A percentile compares a stretch with the other conserved stretches of the same genome.
Evolutionary conservation across 2,113 vertebrate species (phyloP).

Genomic region (Thermophis baileyi): DNA sequence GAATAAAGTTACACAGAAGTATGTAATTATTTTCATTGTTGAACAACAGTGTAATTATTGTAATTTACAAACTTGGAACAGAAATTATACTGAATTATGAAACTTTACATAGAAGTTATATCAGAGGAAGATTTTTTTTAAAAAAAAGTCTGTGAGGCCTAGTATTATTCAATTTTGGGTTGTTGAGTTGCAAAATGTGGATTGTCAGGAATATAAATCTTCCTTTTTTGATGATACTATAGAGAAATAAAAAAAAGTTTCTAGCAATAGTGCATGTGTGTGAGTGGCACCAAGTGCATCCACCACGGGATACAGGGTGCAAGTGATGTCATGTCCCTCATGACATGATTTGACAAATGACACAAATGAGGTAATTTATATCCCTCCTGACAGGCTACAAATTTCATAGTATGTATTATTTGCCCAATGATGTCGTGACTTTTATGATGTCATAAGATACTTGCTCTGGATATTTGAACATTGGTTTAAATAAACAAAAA

Average conservation of each 20-base stretch:
- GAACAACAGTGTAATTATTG: not conserved
- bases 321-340: not conserved
- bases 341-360: not conserved
- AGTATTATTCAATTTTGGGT: not conserved
- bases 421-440: not conserved
- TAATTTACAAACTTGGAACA: not conserved
- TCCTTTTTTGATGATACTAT: not conserved
- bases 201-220: not conserved
- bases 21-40: not conserved
- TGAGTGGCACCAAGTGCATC: not conserved
- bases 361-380: not conserved
- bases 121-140: not conserved
- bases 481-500: not conserved
- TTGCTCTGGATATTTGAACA: not conserved
- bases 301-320: not conserved
- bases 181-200: not conserved
- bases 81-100: not conserved
- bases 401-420: not conserved
- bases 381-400: not conserved
- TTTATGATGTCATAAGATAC: not conserved
- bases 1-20: not conserved
- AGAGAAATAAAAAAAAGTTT: not conserved
- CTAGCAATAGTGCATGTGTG: not conserved
- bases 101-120: not conserved
- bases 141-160: not conserved